Evolutionary conservation across 2,797 vertebrate genomes (phyloP).

Genomic region (Mycteria americana): DNA sequence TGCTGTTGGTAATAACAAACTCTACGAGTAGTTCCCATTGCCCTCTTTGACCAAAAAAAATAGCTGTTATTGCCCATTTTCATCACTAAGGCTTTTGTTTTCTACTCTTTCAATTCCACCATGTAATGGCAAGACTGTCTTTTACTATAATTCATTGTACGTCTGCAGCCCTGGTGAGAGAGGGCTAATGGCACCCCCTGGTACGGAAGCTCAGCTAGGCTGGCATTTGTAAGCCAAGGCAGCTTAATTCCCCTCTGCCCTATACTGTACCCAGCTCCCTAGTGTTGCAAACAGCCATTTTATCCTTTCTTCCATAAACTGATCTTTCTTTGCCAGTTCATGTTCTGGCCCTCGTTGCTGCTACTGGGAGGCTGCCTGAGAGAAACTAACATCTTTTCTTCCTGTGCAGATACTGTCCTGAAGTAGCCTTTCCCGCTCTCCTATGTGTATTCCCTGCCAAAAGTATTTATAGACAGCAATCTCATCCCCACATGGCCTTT

Average conservation of each 20-base stretch:
- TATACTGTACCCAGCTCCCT: not conserved
- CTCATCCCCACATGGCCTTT: not conserved
- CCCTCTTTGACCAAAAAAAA: not conserved
- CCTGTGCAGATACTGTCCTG: not conserved
- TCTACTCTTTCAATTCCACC: not conserved
- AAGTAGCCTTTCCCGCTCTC: not conserved
- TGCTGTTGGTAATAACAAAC: not conserved
- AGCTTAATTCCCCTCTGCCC: not conserved
- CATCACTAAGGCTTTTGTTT: not conserved
- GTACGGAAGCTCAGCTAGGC: not conserved
- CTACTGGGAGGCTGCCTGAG: not conserved
- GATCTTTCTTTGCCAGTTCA: not conserved
- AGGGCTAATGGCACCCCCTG: fast-evolving
- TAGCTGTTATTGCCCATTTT: not conserved
- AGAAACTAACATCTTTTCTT: constrained; percentile 40
- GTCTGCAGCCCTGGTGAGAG: not conserved
- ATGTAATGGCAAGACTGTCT: not conserved
- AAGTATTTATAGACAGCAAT: constrained; percentile 37
- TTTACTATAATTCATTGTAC: not conserved
- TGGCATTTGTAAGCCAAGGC: not conserved
- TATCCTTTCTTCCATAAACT: not conserved
- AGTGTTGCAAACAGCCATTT: not conserved
- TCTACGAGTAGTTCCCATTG: not conserved
- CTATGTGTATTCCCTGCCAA: not conserved
- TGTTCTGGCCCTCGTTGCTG: not conserved